These are phyloP conservation scores for Sylvilagus bachmani DNA, from an alignment of 2,113 vertebrate genomes.

Conservation along the genomic window DNA sequence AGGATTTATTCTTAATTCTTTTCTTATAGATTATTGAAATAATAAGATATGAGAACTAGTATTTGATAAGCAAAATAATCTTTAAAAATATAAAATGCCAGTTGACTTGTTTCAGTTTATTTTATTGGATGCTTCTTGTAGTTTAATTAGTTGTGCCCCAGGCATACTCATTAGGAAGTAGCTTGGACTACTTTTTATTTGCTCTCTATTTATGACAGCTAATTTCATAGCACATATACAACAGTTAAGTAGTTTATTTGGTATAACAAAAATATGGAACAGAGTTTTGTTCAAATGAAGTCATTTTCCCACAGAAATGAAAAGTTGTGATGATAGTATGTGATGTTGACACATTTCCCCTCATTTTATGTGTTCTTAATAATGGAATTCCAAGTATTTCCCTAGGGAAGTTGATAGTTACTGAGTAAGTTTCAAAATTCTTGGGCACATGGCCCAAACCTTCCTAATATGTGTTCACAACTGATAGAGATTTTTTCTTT, in stretches of 20 bases:
- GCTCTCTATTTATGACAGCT: not conserved
- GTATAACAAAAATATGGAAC: slow-evolving; percentile 31
- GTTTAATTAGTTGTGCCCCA: not conserved
- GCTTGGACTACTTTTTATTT: slow-evolving; percentile 2
- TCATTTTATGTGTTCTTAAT: slow-evolving; percentile 36
- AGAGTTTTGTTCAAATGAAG: slow-evolving; percentile 26
- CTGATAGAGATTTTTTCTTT: slow-evolving; percentile 11
- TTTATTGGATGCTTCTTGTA: slow-evolving; percentile 38
- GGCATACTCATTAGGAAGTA: not conserved
- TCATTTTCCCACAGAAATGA: slow-evolving; percentile 44
- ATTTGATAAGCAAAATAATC: slow-evolving; percentile 32
- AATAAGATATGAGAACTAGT: not conserved
- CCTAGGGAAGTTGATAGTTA: slow-evolving; percentile 58
- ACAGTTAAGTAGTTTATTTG: slow-evolving; percentile 37
- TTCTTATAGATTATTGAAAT: slow-evolving; percentile 30
- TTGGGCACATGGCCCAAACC: slow-evolving; percentile 44
- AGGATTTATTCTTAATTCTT: not conserved
- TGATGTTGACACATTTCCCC: not conserved
- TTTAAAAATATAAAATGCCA: slow-evolving; percentile 51
- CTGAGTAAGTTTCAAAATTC: slow-evolving; percentile 68
- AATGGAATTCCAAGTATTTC: slow-evolving; percentile 67
- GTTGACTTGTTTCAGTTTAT: not conserved
- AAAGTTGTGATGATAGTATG: not conserved
- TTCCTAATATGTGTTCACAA: slow-evolving; percentile 30
- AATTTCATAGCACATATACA: not conserved